Evolutionary conservation across 2,797 vertebrate genomes (phyloP), one percentile per base, ranked within the genome.

Genomic region (Gymnoscopelus braueri): DNA sequence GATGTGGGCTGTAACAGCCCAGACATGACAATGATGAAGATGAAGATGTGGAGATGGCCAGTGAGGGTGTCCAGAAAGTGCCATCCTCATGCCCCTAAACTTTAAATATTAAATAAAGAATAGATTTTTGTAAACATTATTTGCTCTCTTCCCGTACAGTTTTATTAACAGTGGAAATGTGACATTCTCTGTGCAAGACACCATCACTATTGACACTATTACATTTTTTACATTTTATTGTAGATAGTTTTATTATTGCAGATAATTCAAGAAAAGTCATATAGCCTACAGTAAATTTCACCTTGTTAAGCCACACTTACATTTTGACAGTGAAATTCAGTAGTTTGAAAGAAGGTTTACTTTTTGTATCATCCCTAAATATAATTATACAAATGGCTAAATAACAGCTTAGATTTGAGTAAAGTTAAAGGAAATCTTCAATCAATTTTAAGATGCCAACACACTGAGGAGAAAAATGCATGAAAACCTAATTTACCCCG

Each of bases 71-170:
- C 32, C 82, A 1, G 80, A 85, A 74, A 87, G 84, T 52, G 71
- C 4, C 35, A 39, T 44, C 2, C 39, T 44, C 39, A 44, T 39
- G 35, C 35, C 5, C 39, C 7, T 8, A 81, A 73, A 73, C 73
- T 83, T 80, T 56, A 58, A 87, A 83, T 86, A 84, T 92, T 84
- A 90, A 94, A 94, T 94, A 94, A 94, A 94, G 92, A 88, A 88
- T 91, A 84, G 86, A 9, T 88, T 91, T 93, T 72, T 77, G 85
- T 91, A 92, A 92, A 89, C 80, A 87, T 83, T 70, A 87, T 59
- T 32, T 48, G 66, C 58, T 86, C 72, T 88, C 63, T 89, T 83
- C 82, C 67, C 62, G 73, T 85, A 87, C 78, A 85, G 67, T 84
- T 87, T 91, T 85, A 84, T 91, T 91, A 55, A 85, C 74, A 64